These are phyloP conservation scores for Bembecia ichneumoniformis DNA, from an alignment of 2,888 invertebrate genomes.

Conservation along the genomic window DNA sequence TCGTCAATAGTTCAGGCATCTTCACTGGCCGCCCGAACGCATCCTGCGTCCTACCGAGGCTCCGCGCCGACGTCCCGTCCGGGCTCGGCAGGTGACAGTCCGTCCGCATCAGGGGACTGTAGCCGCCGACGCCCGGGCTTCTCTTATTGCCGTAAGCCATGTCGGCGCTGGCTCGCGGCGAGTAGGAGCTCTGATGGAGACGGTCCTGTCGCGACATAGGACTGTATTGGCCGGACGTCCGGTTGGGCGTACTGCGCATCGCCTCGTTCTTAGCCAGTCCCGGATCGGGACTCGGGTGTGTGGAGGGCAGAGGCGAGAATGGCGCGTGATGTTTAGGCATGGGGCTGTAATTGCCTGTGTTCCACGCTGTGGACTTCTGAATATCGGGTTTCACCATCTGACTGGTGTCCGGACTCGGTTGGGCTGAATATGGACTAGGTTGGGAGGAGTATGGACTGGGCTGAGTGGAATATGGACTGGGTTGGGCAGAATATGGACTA, in stretches of 20 bases:
- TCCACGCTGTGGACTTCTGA: conserved; percentile 57
- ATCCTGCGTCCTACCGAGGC: conserved; percentile 34
- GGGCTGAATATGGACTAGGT: conserved; percentile 61
- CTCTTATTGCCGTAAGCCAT: conserved; percentile 44
- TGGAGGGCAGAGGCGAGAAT: conserved; percentile 59
- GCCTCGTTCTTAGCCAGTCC: conserved; percentile 46
- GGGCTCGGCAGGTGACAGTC: conserved; percentile 58
- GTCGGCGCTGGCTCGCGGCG: conserved; percentile 57
- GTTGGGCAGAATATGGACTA: conserved; percentile 48
- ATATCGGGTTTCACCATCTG: conserved; percentile 58
- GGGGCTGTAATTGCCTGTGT: conserved; percentile 58
- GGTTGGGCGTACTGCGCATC: conserved; percentile 38
- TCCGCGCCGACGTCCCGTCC: conserved; percentile 33
- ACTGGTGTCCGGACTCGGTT: conserved; percentile 64
- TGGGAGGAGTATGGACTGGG: conserved; percentile 65
- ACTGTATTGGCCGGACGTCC: conserved; percentile 59
- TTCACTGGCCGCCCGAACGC: conserved; percentile 41
- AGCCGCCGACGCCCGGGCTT: conserved; percentile 56
- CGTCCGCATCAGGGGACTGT: conserved; percentile 56
- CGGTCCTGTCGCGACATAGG: conserved; percentile 62
- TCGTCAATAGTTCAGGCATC: conserved; percentile 36
- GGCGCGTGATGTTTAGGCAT: conserved; percentile 63
- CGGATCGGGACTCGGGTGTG: conserved; percentile 58
- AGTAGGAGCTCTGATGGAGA: conserved; percentile 54
- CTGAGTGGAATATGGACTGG: conserved; percentile 59